A percentile compares a stretch with the other conserved stretches of the same genome.
Evolutionary conservation across 2,113 vertebrate genomes (phyloP).

Genomic region (Ameiurus melas): DNA sequence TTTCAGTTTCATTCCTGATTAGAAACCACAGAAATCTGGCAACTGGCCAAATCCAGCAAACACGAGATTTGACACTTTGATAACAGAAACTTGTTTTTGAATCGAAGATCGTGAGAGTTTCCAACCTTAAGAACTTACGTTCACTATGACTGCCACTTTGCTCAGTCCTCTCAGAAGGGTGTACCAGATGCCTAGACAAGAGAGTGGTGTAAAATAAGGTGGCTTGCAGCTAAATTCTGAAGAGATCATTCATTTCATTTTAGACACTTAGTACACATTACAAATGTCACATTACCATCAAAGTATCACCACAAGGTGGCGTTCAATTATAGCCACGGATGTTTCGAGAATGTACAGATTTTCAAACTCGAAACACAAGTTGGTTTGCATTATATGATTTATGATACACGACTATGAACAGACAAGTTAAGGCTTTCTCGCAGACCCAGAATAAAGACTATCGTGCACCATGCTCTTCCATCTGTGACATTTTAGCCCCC

Average conservation of each 20-base stretch:
- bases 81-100: background rate
- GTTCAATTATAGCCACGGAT: background rate
- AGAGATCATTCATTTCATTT: background rate
- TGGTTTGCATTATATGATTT: background rate
- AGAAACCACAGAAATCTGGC: background rate
- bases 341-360: background rate
- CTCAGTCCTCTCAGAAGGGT: constrained; percentile 92
- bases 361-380: background rate
- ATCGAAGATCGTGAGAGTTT: background rate
- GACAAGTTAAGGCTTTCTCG: background rate
- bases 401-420: background rate
- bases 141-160: constrained; percentile 96
- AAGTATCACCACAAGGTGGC: constrained; percentile 50
- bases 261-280: background rate
- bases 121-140: constrained; percentile 78
- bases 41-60: background rate
- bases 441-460: background rate
- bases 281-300: background rate
- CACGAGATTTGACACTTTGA: background rate
- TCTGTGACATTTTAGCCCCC: background rate
- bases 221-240: background rate
- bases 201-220: background rate
- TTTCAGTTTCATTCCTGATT: background rate
- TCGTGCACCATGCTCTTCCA: background rate
- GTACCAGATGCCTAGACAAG: constrained; percentile 91